phyloP scores from a whole-genome alignment of 2,113 vertebrate genomes.

The Cottus gobio region DNA sequence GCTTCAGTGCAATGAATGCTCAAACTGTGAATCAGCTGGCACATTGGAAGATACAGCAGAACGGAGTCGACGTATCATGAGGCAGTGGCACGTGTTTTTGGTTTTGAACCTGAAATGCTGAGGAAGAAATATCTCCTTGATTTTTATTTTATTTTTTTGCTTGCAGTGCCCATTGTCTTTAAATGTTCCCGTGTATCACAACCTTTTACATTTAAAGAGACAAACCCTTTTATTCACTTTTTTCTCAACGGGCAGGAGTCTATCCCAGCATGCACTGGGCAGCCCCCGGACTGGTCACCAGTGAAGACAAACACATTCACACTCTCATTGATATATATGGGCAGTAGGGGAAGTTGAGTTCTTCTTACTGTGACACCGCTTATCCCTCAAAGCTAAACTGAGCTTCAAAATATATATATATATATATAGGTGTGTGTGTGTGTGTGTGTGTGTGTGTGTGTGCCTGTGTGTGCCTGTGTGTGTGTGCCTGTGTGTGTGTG shows the following conservation, averaged over 20 bases:
- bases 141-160: background rate
- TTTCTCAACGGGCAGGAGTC: background rate
- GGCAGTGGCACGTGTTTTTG: background rate
- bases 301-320: background rate
- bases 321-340: background rate
- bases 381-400: background rate
- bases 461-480: background rate
- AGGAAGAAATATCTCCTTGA: background rate
- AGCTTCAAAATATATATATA: background rate
- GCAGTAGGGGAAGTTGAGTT: background rate
- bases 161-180: background rate
- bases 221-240: background rate
- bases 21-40: background rate
- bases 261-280: constrained; percentile 17
- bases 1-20: constrained; percentile 25
- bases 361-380: background rate
- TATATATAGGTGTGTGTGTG: too few species aligned
- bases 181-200: background rate
- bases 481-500: background rate
- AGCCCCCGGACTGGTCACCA: too few species aligned
- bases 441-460: background rate
- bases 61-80: background rate
- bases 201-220: background rate
- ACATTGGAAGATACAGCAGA: constrained; percentile 13
- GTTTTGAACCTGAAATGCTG: background rate